Percentiles rank a stretch among this genome's conserved stretches.
Evolutionary conservation across 2,888 invertebrate species (phyloP).

Genomic region (Spisula subtruncata): DNA sequence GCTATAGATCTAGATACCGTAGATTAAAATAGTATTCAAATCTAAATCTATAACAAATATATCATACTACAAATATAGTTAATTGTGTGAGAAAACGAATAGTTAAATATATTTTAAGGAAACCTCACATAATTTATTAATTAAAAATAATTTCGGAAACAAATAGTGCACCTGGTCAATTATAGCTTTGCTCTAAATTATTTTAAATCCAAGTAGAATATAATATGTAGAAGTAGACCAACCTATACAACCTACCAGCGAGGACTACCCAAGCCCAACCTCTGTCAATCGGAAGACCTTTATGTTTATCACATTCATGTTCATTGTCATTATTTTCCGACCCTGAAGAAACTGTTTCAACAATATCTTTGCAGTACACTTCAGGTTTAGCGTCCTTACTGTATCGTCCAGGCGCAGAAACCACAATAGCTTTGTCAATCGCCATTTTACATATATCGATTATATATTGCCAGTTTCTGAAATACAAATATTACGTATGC

Average conservation of each 20-base stretch:
- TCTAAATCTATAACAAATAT: too few species aligned
- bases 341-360: background rate
- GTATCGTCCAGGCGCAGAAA: background rate
- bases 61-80: too few species aligned
- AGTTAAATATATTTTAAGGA: too few species aligned
- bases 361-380: background rate
- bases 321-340: background rate
- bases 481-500: too few species aligned
- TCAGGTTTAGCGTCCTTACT: background rate
- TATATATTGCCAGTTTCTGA: too few species aligned
- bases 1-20: too few species aligned
- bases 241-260: slow-evolving; percentile 55
- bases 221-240: slow-evolving; percentile 23
- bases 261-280: slow-evolving; percentile 73
- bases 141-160: too few species aligned
- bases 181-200: too few species aligned
- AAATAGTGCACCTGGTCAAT: too few species aligned
- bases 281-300: slow-evolving; percentile 67
- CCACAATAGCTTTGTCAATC: slow-evolving; percentile 23
- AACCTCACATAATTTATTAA: too few species aligned
- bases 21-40: too few species aligned
- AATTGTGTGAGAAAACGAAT: too few species aligned
- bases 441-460: slow-evolving; percentile 9
- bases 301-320: slow-evolving; percentile 34
- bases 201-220: background rate